phyloP scores from a whole-genome alignment of 2,888 invertebrate species.

The Drosophila borborema region DNA sequence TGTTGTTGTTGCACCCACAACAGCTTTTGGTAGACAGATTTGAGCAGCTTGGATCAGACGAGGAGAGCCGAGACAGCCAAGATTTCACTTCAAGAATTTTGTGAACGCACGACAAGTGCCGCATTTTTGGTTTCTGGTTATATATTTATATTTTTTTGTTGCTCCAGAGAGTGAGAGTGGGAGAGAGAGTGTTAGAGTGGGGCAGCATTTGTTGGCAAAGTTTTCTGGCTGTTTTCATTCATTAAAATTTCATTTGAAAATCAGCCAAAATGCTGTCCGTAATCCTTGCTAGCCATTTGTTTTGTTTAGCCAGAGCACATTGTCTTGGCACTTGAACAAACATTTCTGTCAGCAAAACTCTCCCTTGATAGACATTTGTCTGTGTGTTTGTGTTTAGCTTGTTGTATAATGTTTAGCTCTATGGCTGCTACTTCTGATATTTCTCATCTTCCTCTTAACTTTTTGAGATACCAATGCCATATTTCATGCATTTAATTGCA shows the following conservation, averaged over 20 bases:
- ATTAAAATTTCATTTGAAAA: conserved; percentile 80
- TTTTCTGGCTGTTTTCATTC: conserved; percentile 54
- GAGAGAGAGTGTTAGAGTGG: neutral
- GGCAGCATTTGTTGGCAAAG: conserved; percentile 21
- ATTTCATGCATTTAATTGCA: conserved; percentile 59
- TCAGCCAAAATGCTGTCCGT: conserved; percentile 74
- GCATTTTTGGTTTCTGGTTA: conserved; percentile 34
- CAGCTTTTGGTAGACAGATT: conserved; percentile 34
- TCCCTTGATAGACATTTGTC: conserved; percentile 45
- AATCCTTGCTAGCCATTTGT: conserved; percentile 66
- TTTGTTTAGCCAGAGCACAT: conserved; percentile 28
- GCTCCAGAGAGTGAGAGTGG: neutral
- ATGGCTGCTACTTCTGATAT: neutral
- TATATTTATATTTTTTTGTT: conserved; percentile 29
- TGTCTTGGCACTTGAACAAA: conserved; percentile 52
- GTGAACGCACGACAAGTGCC: conserved; percentile 41
- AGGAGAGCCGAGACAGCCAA: conserved; percentile 19
- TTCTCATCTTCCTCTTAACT: conserved; percentile 15
- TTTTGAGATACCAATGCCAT: conserved; percentile 30
- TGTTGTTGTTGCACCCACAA: conserved; percentile 29
- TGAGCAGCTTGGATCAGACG: conserved; percentile 37
- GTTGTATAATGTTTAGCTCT: conserved; percentile 8
- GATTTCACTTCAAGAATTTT: conserved; percentile 44
- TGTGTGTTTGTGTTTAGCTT: conserved; percentile 1
- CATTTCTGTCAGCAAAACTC: conserved; percentile 54